Evolutionary conservation across 2,888 invertebrate species (phyloP), one percentile per base, ranked within the genome.

Genomic region (Brachycybe producta): DNA sequence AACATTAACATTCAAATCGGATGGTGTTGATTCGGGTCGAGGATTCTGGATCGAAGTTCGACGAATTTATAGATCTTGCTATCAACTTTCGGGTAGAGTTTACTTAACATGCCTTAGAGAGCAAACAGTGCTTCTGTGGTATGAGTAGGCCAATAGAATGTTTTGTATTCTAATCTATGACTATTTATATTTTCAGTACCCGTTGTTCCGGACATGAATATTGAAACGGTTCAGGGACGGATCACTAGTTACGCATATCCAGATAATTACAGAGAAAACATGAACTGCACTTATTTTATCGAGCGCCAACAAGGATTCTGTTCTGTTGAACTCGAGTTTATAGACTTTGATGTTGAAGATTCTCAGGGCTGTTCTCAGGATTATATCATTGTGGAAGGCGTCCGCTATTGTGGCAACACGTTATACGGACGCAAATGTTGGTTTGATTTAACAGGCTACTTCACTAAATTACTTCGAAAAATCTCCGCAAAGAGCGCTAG

Each of bases 161-260:
- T n/a, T n/a, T n/a, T n/a, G n/a, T n/a, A n/a, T n/a, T n/a, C n/a
- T 30, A 11, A 11, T 41, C 5, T 5, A 11, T 41, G 7, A 41
- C 17, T 8, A 21, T 7, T 19, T 27, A n/a, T 41, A 8, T 41
- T 41, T 41, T 11, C 7, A 41, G 41, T 27, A 5, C n/a, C 11
- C 11, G 41, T 41, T 5, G 26, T 32, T 27, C 49, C 49, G n/a
- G 32, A 26, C 21, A 13, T 49, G 30, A 49, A 28, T 13, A 41
- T 49, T 27, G 23, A 15, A 23, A 41, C 27, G 15, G 49, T 49
- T 8, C 49, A 41, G 19, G 58, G 58, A 2, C 53, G 56, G 11
- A 54, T 58, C 26, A 58, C 58, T 5, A 55, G 54, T 34, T 57
- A 56, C 40, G 56, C 54, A 7, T 59, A 58, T 43, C 58, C 58